These are phyloP conservation scores for Bungarus multicinctus DNA, from an alignment of 2,113 vertebrate genomes.

Conservation along the genomic window DNA sequence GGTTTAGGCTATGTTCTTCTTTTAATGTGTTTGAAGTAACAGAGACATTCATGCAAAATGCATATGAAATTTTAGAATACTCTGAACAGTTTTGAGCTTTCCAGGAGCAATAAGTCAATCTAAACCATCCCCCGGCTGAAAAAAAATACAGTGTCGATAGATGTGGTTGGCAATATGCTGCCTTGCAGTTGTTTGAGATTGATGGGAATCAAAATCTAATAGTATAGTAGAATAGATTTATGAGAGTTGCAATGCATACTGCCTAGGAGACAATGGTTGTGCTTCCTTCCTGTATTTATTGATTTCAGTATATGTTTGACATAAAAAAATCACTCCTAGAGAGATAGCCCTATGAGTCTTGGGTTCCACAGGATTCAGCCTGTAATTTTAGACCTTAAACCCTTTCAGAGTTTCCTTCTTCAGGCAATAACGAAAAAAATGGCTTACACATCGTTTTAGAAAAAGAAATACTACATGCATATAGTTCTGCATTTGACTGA, in stretches of 20 bases:
- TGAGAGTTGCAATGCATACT: background rate
- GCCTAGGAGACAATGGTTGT: background rate
- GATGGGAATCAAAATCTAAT: background rate
- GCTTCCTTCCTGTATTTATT: background rate
- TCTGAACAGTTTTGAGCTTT: background rate
- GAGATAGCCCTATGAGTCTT: background rate
- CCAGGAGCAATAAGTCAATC: background rate
- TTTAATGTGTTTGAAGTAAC: background rate
- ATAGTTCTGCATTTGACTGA: background rate
- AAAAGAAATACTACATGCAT: background rate
- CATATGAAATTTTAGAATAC: background rate
- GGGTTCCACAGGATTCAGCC: background rate
- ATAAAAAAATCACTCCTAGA: background rate
- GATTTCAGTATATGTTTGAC: background rate
- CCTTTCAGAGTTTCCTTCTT: background rate
- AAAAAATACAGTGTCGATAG: background rate
- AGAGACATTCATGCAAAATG: background rate
- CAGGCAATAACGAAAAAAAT: background rate
- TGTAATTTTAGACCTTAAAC: background rate
- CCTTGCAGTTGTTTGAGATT: background rate
- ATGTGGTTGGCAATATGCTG: background rate
- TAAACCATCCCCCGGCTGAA: background rate
- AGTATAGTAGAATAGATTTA: background rate
- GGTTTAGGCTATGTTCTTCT: background rate
- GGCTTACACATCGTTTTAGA: background rate